Base-by-base conservation (phyloP, 2,113 vertebrate genomes). In the Numida meleagris region DNA sequence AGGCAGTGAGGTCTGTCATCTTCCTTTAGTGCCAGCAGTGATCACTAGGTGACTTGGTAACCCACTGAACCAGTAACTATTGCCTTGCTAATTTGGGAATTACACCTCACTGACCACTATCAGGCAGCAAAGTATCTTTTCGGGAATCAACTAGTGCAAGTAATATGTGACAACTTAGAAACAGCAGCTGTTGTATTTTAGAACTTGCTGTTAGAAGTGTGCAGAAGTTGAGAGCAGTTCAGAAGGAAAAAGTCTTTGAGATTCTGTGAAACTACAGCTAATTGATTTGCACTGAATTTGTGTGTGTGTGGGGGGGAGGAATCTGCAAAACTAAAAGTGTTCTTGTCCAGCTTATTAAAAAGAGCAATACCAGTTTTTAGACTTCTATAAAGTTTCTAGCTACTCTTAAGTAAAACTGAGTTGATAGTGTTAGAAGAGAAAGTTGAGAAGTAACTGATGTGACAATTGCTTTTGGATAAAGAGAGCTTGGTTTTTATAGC, bases 181-280 rank as follows among this genome's bases (percentile, higher is more conserved):
- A 19, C 2, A 6, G 8, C 1, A 3, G 14, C 29, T 38, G 6
- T 12, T 66, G 0, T 31, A 2, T 46, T 71, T 18, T 33, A 46
- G 63, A 79, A 25, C 21, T 84, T 72, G 55, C 31, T 82, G 9
- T 65, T 66, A 24, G 7, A 48, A 66, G 31, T 31, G 33, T 20
- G 55, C 75, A 82, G 51, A 70, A 72, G 12, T 43, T 1, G 6
- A n/a, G 63, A 76, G 78, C n/a, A 9, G 34, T n/a, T 46, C 65
- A 34, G 40, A 53, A 88, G 66, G 43, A 18, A 38, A 59, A 76
- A 70, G 43, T 27, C 31, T 43, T 4, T 53, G 29, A 45, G 46
- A 38, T 85, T 88, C 42, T 82, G 34, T 19, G 23, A 14, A 29
- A 63, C 9, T 57, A 31, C 31, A 65, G 14, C 43, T 81, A 45